Evolutionary conservation across 2,113 vertebrate species (phyloP), one percentile per base, ranked within the genome.

Genomic region (Callorhinus ursinus): DNA sequence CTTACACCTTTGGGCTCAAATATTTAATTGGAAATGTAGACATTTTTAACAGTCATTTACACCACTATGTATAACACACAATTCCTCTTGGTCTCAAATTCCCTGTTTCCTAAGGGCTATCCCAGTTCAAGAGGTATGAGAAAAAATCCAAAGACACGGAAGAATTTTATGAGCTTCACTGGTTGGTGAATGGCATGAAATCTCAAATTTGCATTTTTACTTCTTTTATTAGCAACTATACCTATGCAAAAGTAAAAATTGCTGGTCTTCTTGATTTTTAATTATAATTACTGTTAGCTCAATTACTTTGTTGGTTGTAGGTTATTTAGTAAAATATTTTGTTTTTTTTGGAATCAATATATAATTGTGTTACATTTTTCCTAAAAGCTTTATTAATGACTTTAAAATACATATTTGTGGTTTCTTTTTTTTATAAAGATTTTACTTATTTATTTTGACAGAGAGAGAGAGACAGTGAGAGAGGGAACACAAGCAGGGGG

Each of bases 291-390:
- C 31, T 96, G 5, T 81, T 90, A 88, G 19, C 39, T 74, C 46
- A 71, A 16, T 74, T 95, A 46, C 82, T 90, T 79, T 80, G 0
- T 92, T 76, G 8, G 1, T 36, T 79, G 18, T 67, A n/a, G 8
- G 28, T 90, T 86, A 85, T 18, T 91, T 92, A 42, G 26, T 80
- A 80, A 90, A 95, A 93, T 71, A 7, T 63, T 67, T 69, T 63
- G 15, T 16, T 90, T 89, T 95, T 53, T 63, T 63, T n/a, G 33
- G 11, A 53, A n/a, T 19, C 22, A 65, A 26, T 76, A 77, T 77
- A 81, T 94, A 74, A 51, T 79, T 46, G 7, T 71, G 4, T 84
- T 57, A 81, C 31, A 57, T 33, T 79, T 88, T 95, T 26, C 36
- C 15, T 77, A 7, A 57, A n/a, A 74, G 4, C 53, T 36, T 72